Conservation (phyloP, 2,797 vertebrate species). For the Hirundo rustica region DNA sequence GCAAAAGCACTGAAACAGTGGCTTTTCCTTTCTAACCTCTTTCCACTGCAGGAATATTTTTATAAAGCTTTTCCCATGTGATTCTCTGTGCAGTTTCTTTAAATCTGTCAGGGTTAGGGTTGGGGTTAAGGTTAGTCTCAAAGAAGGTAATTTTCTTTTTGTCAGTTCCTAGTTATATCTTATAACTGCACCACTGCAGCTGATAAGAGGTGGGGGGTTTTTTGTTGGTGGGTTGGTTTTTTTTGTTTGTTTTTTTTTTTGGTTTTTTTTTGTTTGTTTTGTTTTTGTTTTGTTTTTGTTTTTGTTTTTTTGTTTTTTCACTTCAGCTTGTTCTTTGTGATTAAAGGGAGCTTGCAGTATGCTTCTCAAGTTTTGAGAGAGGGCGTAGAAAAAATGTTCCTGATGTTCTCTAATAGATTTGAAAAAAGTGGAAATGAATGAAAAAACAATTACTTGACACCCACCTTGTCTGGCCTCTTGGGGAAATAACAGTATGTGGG, state of each 20-base stretch:
- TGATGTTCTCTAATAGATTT: conserved; percentile 14
- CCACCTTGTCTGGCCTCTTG: not conserved
- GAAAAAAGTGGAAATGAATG: not conserved
- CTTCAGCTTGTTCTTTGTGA: not conserved
- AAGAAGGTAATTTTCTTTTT: conserved; percentile 4
- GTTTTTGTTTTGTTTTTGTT: too few species aligned
- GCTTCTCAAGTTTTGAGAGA: conserved; percentile 6
- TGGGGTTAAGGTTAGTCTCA: too few species aligned
- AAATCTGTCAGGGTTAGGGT: conserved; percentile 7
- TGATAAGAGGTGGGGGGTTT: not conserved
- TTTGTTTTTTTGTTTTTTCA: not conserved
- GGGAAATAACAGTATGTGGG: not conserved
- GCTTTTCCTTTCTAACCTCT: not conserved
- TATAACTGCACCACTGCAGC: not conserved
- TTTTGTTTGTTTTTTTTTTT: too few species aligned
- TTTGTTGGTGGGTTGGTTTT: too few species aligned
- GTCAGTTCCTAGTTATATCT: not conserved
- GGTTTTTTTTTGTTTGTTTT: too few species aligned
- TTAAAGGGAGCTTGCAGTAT: not conserved
- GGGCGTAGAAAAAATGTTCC: not conserved
- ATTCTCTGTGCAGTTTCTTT: not conserved
- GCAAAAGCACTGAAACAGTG: not conserved
- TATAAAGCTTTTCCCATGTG: not conserved
- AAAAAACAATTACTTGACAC: not conserved
- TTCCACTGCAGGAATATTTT: not conserved